Evolutionary conservation across 2,797 vertebrate species (phyloP), one percentile per base, ranked within the genome.

Genomic region (Carcharodon carcharias): DNA sequence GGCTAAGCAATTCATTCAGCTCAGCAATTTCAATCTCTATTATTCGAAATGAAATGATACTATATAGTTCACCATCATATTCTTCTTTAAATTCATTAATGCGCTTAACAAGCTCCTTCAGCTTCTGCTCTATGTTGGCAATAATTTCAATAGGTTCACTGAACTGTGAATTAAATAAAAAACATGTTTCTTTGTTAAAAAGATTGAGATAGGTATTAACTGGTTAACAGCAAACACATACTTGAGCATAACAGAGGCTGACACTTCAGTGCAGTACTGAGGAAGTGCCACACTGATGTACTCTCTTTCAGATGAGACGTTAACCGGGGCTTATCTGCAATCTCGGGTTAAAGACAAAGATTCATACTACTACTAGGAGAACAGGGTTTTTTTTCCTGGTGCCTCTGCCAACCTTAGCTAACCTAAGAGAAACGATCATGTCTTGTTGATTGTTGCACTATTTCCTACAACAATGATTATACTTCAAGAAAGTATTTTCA

Each of bases 11-110:
- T 96, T 97, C 96, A 14, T 91, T 95, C 95, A 98, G 97, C 96
- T 98, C 98, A 0, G 0, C 73, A 45, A 98, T 96, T 87, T 98
- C 98, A 0, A 98, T 98, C 95, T 98, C 96, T 0, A 98, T 97
- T 96, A 98, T 97, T 14, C 97, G 96, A 96, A 98, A 97, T 96
- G 97, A 97, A 96, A 98, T 92, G 3, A 96, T 97, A 21, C 96
- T 97, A 0, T 97, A 98, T 11, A 98, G 97, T 2, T 97, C 96
- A 18, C 97, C 97, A 0, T 98, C 97, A 5, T 98, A 96, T 96
- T 98, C 98, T n/a, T 16, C 96, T 97, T 98, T 97, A 96, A 98
- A 97, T 26, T 96, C 40, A 0, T 96, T 96, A 65, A 98, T 67
- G 0, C 97, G 97, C 0, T 96, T 31, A 93, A 96, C 88, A 96